Percentiles rank a stretch among this genome's conserved stretches.
phyloP scores from a whole-genome alignment of 2,113 vertebrate genomes.

The Rhinoptilus africanus region DNA sequence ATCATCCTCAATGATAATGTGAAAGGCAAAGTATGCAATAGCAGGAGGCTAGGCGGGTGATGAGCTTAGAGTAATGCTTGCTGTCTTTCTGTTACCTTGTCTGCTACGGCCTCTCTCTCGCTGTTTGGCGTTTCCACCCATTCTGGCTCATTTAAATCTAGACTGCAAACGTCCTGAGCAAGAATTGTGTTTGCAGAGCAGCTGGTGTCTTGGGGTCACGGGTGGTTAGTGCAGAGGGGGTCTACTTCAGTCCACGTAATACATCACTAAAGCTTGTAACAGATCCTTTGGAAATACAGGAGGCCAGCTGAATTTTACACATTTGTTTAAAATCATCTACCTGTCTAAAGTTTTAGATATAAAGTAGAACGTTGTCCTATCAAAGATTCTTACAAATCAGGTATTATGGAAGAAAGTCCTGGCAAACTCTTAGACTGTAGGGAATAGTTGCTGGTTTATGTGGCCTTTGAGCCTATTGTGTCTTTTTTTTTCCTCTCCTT shows the following conservation, averaged over 20 bases:
- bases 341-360: not conserved
- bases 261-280: not conserved
- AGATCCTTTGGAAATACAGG: not conserved
- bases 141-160: not conserved
- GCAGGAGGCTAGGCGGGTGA: not conserved
- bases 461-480: not conserved
- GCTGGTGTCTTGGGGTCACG: not conserved
- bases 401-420: not conserved
- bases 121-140: not conserved
- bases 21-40: not conserved
- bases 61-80: not conserved
- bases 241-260: not conserved
- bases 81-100: not conserved
- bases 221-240: not conserved
- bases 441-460: not conserved
- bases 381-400: not conserved
- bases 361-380: not conserved
- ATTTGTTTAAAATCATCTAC: not conserved
- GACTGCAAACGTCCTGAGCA: not conserved
- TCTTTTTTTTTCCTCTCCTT: not conserved
- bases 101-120: not conserved
- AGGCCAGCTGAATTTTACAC: not conserved
- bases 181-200: not conserved
- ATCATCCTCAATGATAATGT: not conserved
- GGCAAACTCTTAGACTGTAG: not conserved